A percentile compares a stretch with the other conserved stretches of the same genome.
phyloP scores from a whole-genome alignment of 2,113 vertebrate species.

The Dromas ardeola region DNA sequence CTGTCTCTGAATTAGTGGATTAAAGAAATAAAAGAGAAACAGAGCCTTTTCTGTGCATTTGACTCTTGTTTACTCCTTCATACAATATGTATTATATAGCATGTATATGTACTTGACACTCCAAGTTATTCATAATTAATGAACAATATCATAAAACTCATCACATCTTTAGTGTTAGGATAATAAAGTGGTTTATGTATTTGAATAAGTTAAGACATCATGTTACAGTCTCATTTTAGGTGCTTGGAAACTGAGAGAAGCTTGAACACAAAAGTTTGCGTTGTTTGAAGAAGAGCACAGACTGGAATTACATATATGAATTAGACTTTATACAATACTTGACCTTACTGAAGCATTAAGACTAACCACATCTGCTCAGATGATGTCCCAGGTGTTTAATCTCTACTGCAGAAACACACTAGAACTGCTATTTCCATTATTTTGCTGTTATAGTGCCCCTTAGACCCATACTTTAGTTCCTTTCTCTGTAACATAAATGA shows the following conservation, averaged over 20 bases:
- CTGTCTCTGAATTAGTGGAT: background rate
- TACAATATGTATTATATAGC: background rate
- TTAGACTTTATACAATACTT: background rate
- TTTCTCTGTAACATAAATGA: background rate
- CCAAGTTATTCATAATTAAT: background rate
- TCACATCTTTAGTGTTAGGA: background rate
- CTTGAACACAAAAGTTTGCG: background rate
- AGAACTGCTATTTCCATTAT: background rate
- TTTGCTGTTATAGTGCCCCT: background rate
- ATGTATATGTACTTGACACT: background rate
- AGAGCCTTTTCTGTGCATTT: background rate
- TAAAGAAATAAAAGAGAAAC: background rate
- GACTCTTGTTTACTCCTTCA: background rate
- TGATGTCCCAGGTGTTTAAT: background rate
- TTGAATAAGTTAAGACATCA: background rate
- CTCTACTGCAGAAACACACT: background rate
- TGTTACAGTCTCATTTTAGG: background rate
- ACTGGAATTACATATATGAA: background rate
- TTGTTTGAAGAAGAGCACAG: background rate
- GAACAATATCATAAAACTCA: background rate
- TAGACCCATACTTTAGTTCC: background rate
- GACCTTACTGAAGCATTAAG: background rate
- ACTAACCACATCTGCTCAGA: background rate
- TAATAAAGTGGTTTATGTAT: background rate
- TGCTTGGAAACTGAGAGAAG: background rate